These are phyloP conservation scores for Lottia scabra DNA, from an alignment of 2,888 invertebrate species.

Conservation along the genomic window DNA sequence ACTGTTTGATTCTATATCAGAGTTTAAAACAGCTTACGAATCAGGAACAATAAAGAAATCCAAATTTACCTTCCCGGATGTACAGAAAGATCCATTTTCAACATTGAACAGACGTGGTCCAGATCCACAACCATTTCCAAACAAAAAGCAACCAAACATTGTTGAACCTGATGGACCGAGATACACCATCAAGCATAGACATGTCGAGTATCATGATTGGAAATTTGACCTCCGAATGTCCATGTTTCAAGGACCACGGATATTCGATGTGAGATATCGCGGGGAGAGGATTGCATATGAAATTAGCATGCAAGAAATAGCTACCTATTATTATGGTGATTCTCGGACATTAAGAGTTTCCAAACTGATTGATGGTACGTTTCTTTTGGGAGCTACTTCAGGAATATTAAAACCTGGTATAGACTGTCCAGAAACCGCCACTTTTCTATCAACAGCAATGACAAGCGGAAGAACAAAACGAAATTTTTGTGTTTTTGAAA, in stretches of 20 bases:
- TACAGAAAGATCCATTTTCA: no score
- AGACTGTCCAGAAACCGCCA: conserved; percentile 57
- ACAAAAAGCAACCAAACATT: conserved; percentile 28
- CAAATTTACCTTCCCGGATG: no score
- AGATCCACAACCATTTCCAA: conserved; percentile 26
- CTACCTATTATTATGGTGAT: conserved; percentile 30
- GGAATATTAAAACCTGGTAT: conserved; percentile 27
- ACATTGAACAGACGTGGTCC: not conserved
- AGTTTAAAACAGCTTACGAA: no score
- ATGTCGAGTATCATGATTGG: conserved; percentile 36
- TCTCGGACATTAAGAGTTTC: conserved; percentile 9
- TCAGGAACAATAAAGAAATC: no score
- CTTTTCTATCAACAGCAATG: conserved; percentile 34
- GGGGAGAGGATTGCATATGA: conserved; percentile 37
- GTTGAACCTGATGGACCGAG: conserved; percentile 34
- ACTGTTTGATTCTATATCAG: conserved; percentile 12
- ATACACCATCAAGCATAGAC: conserved; percentile 27
- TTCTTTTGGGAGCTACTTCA: conserved; percentile 21
- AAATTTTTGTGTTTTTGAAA: conserved; percentile 56
- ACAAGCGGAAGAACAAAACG: conserved; percentile 20
- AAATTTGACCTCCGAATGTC: conserved; percentile 33
- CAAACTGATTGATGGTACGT: conserved; percentile 21
- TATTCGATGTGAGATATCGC: conserved; percentile 23
- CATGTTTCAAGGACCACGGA: conserved; percentile 22
- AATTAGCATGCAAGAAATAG: conserved; percentile 37